phyloP scores from a whole-genome alignment of 2,888 invertebrate species.

The Dryococelus australis region DNA sequence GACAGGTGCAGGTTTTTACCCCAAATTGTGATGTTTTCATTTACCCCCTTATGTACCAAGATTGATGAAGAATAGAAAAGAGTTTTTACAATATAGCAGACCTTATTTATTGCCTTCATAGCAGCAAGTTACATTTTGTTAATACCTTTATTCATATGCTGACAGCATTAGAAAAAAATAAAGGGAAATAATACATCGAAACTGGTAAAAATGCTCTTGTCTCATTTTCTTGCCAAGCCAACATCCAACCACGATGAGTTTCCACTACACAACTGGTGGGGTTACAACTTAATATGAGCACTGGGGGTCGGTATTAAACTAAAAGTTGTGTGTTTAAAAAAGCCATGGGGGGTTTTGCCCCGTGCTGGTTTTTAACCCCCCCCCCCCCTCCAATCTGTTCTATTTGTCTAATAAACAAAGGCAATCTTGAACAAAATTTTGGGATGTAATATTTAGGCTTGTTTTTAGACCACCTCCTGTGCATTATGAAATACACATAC shows the following conservation, averaged over 20 bases:
- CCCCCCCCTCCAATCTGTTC: too few relatives aligned
- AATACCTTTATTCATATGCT: background rate
- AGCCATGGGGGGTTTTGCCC: too few relatives aligned
- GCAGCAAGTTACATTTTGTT: background rate
- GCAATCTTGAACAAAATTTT: too few relatives aligned
- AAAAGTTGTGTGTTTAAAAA: too few relatives aligned
- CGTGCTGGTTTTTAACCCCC: too few relatives aligned
- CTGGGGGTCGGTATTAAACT: too few relatives aligned
- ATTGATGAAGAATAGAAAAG: conserved; percentile 10
- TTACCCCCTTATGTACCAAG: background rate
- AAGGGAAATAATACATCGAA: background rate
- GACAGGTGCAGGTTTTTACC: background rate
- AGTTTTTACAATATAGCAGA: background rate
- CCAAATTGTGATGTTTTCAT: background rate
- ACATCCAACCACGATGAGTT: conserved; percentile 40
- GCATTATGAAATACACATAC: too few relatives aligned
- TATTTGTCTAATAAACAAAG: too few relatives aligned
- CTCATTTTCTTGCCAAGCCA: conserved; percentile 50
- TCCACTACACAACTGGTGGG: conserved; percentile 46
- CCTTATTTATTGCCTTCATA: background rate
- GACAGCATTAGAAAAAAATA: background rate
- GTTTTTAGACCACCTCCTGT: too few relatives aligned
- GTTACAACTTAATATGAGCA: background rate
- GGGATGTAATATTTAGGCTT: too few relatives aligned
- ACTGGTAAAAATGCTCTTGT: background rate